Evolutionary conservation across 2,888 invertebrate genomes (phyloP), one percentile per base, ranked within the genome.

Genomic region (Anoncus sp.): DNA sequence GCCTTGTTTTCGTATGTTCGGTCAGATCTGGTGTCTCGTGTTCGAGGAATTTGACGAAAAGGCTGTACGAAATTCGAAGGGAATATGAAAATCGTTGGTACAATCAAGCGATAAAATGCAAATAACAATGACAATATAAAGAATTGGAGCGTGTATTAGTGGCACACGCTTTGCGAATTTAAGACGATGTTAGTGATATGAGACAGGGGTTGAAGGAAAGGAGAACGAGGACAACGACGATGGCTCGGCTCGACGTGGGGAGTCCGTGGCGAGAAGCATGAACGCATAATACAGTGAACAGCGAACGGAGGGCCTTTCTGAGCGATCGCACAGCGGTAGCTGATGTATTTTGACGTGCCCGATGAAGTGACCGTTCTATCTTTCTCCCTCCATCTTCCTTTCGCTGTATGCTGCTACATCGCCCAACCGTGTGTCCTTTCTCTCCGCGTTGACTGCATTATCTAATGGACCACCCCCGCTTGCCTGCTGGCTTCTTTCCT

Each of bases 361-460:
- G 85, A 88, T 87, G 87, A 85, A 85, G 84, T 83, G 78, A 76
- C 82, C 74, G 78, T 79, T 79, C 80, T 74, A 51, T 75, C 81
- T 79, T 75, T 75, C 81, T 72, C 75, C 71, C 73, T 74, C 74
- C 71, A 62, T 75, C 66, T 55, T 70, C 43, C 49, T 79, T 80
- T 80, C 59, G 38, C 55, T 59, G 47, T 62, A 43, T 65, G 57
- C 63, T 66, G 63, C 65, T 69, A 47, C 47, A 92, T 92, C n/a
- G 92, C 90, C 91, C 84, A 92, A 92, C 92, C 92, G 92, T 92
- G 92, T 92, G 92, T 92, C 92, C 92, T 91, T 91, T 88, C 92
- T 92, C 92, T 92, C 92, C 90, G 79, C 83, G 84, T 81, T 86
- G 85, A 85, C 85, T 86, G 84, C 85, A 86, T 87, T 87, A 86